Evolutionary conservation across 1,140 invertebrate genomes (phyloP).

Genomic region (Drosophila orena): DNA sequence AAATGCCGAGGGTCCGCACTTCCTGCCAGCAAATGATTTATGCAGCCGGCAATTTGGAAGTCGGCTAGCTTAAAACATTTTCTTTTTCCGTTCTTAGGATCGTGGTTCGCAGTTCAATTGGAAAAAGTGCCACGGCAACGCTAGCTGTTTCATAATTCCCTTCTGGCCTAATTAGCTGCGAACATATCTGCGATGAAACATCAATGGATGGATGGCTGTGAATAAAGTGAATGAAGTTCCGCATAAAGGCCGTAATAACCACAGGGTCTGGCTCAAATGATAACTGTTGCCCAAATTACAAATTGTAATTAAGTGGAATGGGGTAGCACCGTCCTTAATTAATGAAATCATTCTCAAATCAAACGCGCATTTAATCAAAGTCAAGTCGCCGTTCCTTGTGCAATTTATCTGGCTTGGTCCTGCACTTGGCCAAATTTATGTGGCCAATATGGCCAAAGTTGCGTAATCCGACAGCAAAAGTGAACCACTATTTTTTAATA

Average conservation of each 20-base stretch:
- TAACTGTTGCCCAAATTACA: slow-evolving; percentile 32
- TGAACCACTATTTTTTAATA: too few species aligned
- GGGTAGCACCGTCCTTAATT: slow-evolving; percentile 45
- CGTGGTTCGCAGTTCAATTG: background rate
- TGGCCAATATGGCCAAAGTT: background rate
- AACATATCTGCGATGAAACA: slow-evolving; percentile 29
- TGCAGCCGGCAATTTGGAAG: background rate
- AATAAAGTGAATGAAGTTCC: slow-evolving; percentile 17
- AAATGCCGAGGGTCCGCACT: slow-evolving; percentile 4
- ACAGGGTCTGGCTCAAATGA: slow-evolving; percentile 13
- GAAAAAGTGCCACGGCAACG: slow-evolving; percentile 9
- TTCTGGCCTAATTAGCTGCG: slow-evolving; percentile 38
- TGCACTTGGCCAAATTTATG: background rate
- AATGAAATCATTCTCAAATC: slow-evolving; percentile 77
- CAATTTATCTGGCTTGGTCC: slow-evolving; percentile 44
- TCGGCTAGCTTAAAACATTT: slow-evolving; percentile 1
- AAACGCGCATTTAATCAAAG: slow-evolving; percentile 74
- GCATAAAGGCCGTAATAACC: slow-evolving; percentile 19
- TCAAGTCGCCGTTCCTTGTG: slow-evolving; percentile 20
- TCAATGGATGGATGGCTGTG: slow-evolving; percentile 23
- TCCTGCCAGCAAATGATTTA: slow-evolving; percentile 27
- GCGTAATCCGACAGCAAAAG: too few species aligned
- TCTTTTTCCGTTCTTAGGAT: background rate
- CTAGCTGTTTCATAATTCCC: slow-evolving; percentile 10
- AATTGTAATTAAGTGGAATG: slow-evolving; percentile 13